Base-by-base conservation (phyloP, 2,888 invertebrate species). In the Cantharis flavilabris region DNA sequence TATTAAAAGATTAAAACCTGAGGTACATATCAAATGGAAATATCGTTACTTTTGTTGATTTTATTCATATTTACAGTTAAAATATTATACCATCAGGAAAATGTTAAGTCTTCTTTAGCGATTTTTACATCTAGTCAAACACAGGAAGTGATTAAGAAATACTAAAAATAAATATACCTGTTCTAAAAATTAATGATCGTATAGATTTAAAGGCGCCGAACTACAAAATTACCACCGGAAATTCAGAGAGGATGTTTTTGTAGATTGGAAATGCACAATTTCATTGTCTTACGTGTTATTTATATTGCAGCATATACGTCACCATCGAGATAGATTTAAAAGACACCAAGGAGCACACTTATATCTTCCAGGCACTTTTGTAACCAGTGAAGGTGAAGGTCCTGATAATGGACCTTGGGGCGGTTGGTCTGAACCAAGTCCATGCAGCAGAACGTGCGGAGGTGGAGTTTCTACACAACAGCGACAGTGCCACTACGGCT, bases 401-500 rank as follows among this genome's bases (percentile, higher is more conserved):
- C 88, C 88, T n/a, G 90, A 91, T 71, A 90, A 91, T 10, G 93
- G 93, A 13, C 91, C 91, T 77, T 97, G 97, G 97, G 92, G 94
- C 4, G 93, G 94, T 9, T 98, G 98, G 97, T 94, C 95, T 11
- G 90, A 92, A 64, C 94, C 95, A 71, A 93, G 94, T 26, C 91
- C 94, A 73, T 99, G 98, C 89, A 97, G 97, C 4, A 91, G 97
- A 80, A 92, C 95, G 18, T 99, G 98, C 86, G 98, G 98, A 0
- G 96, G 97, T 13, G 98, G 98, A 72, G 97, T 98, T 20, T 93
- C 96, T 80, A 93, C 92, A 84, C 97, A 97, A 89, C 93, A 93
- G 76, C 91, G 98, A 84, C 92, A 92, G 87, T 97, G 97, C 88
- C 87, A 91, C 69, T 92, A 92, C 80, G 94, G 94, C 5, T 86